A percentile compares a stretch with the other conserved stretches of the same genome.
Evolutionary conservation across 1,140 invertebrate species (phyloP).

Genomic region (Pseudomyrmex concolor): DNA sequence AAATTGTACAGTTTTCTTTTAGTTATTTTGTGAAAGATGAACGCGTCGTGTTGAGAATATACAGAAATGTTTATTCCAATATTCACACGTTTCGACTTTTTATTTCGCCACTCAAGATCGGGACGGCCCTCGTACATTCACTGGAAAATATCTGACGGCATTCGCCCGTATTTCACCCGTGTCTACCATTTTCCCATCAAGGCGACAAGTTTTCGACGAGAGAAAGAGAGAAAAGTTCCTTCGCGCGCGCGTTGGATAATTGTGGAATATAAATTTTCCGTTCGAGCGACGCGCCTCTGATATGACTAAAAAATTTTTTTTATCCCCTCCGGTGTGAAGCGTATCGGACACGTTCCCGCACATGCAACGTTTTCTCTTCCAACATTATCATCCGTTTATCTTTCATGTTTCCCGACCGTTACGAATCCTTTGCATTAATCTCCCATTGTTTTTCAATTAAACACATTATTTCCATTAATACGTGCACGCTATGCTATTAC

Average conservation of each 20-base stretch:
- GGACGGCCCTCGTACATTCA: conserved; percentile 22
- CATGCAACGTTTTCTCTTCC: no score
- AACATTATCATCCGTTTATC: not conserved
- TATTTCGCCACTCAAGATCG: conserved; percentile 36
- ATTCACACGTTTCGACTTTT: conserved; percentile 33
- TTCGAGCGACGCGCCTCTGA: not conserved
- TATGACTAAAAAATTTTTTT: conserved; percentile 36
- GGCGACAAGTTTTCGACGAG: conserved; percentile 41
- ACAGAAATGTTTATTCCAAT: conserved; percentile 10
- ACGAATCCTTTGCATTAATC: no score
- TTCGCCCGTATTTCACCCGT: not conserved
- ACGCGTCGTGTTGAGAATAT: no score
- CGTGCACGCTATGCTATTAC: not conserved
- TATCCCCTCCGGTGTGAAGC: not conserved
- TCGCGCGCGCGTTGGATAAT: not conserved
- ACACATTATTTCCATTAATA: not conserved
- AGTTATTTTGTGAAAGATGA: no score
- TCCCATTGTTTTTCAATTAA: not conserved
- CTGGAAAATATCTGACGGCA: conserved; percentile 45
- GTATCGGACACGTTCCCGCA: not conserved
- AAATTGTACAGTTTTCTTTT: no score
- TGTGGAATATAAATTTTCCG: conserved; percentile 34
- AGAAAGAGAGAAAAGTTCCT: not conserved
- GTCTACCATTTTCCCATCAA: conserved; percentile 50
- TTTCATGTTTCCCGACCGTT: not conserved